Conservation (phyloP, 2,113 vertebrate genomes). For the Alces alces region DNA sequence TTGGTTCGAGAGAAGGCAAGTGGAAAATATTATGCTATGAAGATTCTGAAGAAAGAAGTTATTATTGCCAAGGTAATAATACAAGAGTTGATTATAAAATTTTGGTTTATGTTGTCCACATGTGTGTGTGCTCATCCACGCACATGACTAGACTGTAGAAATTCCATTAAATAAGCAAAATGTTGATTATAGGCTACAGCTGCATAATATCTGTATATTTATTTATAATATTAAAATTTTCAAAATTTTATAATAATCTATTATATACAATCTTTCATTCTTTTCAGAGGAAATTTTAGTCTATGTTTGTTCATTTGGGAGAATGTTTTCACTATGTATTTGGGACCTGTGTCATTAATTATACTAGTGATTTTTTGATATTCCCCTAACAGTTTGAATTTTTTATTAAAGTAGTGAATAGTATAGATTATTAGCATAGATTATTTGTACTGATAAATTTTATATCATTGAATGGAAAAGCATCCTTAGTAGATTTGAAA, state of each 20-base stretch:
- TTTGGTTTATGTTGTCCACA: not conserved
- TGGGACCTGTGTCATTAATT: not conserved
- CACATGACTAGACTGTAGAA: not conserved
- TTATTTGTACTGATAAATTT: not conserved
- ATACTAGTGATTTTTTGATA: not conserved
- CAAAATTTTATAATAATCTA: not conserved
- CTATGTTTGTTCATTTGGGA: not conserved
- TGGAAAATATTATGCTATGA: constrained; percentile 99
- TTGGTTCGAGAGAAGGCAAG: constrained; percentile 98
- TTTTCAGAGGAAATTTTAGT: not conserved
- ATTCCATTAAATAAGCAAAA: not conserved
- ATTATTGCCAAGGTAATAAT: constrained; percentile 95
- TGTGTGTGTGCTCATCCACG: not conserved
- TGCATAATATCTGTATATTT: constrained; percentile 17
- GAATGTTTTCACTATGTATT: not conserved
- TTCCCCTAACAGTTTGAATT: not conserved
- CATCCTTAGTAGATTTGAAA: not conserved
- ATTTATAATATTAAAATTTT: constrained; percentile 6
- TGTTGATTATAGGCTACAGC: not conserved
- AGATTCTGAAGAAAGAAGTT: constrained; percentile 98
- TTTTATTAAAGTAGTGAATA: not conserved
- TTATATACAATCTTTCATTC: not conserved
- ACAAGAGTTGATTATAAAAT: not conserved
- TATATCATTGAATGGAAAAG: not conserved
- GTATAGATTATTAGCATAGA: not conserved